These are phyloP conservation scores for Palloptera scutellata DNA, from an alignment of 2,888 invertebrate species.

Conservation along the genomic window DNA sequence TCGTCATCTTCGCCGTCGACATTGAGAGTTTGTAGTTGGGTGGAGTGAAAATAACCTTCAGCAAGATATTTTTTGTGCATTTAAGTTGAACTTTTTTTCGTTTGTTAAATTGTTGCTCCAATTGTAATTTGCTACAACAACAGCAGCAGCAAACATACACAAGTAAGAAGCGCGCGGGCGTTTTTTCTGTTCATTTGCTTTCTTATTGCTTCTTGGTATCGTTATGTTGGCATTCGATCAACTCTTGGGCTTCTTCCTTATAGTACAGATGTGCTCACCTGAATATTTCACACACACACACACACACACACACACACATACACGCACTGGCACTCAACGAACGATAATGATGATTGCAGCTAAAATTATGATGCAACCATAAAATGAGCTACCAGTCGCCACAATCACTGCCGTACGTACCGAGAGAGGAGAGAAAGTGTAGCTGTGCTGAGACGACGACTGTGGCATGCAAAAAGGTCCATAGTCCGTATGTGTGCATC, in stretches of 20 bases:
- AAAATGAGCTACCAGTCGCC: conserved; percentile 34
- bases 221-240: conserved; percentile 29
- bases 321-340: conserved; percentile 41
- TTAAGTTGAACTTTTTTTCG: conserved; percentile 15
- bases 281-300: conserved; percentile 35
- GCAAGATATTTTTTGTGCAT: background rate
- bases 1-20: no score
- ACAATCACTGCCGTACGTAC: background rate
- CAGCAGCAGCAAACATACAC: background rate
- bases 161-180: conserved; percentile 22
- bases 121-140: conserved; percentile 4
- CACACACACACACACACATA: conserved; percentile 21
- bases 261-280: conserved; percentile 11
- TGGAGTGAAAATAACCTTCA: conserved; percentile 12
- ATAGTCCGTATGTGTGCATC: no score
- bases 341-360: conserved; percentile 62
- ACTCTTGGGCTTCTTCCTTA: conserved; percentile 13
- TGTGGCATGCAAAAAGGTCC: no score
- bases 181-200: conserved; percentile 15
- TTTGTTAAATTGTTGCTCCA: conserved; percentile 23
- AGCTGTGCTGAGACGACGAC: conserved; percentile 12
- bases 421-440: conserved; percentile 50
- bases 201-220: conserved; percentile 9
- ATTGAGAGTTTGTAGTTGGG: no score
- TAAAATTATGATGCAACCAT: conserved; percentile 59